These are phyloP conservation scores for Euwallacea similis DNA, from an alignment of 1,140 invertebrate species.

Conservation along the genomic window DNA sequence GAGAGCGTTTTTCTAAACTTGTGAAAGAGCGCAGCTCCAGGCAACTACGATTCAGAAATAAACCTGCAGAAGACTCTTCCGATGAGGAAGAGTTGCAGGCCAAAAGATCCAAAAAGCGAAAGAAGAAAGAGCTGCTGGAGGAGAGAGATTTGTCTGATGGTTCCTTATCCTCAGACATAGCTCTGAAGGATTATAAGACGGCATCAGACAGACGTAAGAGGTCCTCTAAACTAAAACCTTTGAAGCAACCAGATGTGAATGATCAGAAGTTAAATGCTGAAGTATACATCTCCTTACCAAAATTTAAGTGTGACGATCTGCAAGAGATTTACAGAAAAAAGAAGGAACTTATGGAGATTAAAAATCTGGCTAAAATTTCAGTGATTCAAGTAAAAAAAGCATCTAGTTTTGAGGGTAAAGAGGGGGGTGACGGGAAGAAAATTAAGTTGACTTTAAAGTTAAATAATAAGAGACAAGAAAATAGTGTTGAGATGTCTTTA, in stretches of 20 bases:
- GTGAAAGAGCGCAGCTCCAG: background rate
- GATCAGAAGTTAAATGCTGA: slow-evolving; percentile 40
- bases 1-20: slow-evolving; percentile 18
- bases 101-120: background rate
- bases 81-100: too few species aligned
- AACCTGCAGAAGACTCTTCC: too few species aligned
- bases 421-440: slow-evolving; percentile 1
- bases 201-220: background rate
- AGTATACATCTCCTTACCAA: slow-evolving; percentile 39
- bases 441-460: slow-evolving; percentile 28
- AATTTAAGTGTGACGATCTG: slow-evolving; percentile 40
- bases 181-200: background rate
- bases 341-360: slow-evolving; percentile 39
- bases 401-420: background rate
- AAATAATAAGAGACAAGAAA: background rate
- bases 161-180: background rate
- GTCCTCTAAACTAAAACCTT: background rate
- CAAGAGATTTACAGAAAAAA: slow-evolving; percentile 41
- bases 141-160: background rate
- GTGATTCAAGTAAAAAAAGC: slow-evolving; percentile 1
- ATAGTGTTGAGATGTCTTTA: background rate
- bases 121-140: background rate
- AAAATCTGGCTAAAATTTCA: slow-evolving; percentile 29
- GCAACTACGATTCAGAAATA: background rate
- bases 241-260: background rate